Percentiles rank a stretch among this genome's conserved stretches.
These are phyloP conservation scores for Drosophila rellima DNA, from an alignment of 2,888 invertebrate genomes.

Conservation along the genomic window DNA sequence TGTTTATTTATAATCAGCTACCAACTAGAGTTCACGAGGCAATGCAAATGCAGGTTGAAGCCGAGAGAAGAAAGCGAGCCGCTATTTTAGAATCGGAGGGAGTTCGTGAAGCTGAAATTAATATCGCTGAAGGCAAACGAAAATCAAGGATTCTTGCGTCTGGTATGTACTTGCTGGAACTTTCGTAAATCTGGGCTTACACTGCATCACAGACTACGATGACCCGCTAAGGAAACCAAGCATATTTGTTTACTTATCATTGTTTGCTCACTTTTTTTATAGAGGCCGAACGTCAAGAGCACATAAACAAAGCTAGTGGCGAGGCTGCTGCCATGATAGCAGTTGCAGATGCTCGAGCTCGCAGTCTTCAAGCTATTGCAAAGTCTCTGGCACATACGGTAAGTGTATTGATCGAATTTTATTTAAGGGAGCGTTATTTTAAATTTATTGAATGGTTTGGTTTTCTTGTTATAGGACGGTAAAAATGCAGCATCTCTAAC, in stretches of 20 bases:
- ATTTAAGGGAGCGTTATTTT: not conserved
- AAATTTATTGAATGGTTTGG: not conserved
- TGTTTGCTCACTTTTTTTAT: slow-evolving; percentile 54
- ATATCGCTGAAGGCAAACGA: slow-evolving; percentile 98
- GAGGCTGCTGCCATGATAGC: slow-evolving; percentile 96
- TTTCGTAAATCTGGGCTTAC: too few relatives aligned
- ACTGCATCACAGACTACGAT: too few relatives aligned
- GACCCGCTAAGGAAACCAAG: too few relatives aligned
- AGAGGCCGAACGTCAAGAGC: slow-evolving; percentile 97
- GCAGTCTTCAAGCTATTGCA: slow-evolving; percentile 92
- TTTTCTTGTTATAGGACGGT: slow-evolving; percentile 88
- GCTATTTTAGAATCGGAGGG: slow-evolving; percentile 99
- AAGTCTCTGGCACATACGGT: slow-evolving; percentile 86
- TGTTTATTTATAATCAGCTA: slow-evolving; percentile 87
- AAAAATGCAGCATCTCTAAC: slow-evolving; percentile 95
- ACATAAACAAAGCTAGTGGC: slow-evolving; percentile 96
- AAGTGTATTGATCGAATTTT: slow-evolving; percentile 11
- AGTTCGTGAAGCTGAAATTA: slow-evolving; percentile 95
- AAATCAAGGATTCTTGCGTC: slow-evolving; percentile 96
- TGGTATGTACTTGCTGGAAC: too few relatives aligned
- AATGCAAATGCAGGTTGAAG: slow-evolving; percentile 99
- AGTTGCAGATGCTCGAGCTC: slow-evolving; percentile 96
- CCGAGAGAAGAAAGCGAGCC: slow-evolving; percentile 98
- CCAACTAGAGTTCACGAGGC: slow-evolving; percentile 98
- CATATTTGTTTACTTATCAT: not conserved